Base-by-base conservation (phyloP, 1,140 invertebrate genomes). In the Drosophila parabipectinata region DNA sequence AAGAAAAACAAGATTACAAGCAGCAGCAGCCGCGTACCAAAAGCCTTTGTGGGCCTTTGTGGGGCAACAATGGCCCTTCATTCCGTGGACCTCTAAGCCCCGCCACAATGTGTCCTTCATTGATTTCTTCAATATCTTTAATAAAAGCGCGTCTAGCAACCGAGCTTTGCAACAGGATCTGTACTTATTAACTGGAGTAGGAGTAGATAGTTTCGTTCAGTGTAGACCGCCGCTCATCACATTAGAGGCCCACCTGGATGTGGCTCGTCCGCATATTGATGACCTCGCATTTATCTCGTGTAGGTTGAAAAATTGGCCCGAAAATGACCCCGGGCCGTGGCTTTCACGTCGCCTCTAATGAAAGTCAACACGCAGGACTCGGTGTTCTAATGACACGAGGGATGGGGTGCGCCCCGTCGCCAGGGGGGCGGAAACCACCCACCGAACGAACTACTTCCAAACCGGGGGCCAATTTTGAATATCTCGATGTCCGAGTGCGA, bases 311-410 rank as follows among this genome's bases (percentile, higher is more conserved):
- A 79, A 60, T 74, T 41, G 44, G 63, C 53, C 45, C 66, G 34
- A 47, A 61, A 73, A 57, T 69, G 51, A 73, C 55, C 67, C 48
- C 39, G 54, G 48, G 54, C 51, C 45, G 30, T 60, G 60, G 52
- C 48, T 24, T 60, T 51, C 14, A 45, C 15, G 15, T 45, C 41
- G 56, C 44, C 15, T 54, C 53, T 77, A 77, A 77, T 77, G 75
- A 77, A 77, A 77, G 75, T 77, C 75, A 77, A 77, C 75, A 77
- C 73, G 73, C 75, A 77, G 73, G 56, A 45, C 63, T 28, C 28
- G 26, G 24, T 2, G 26, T 14, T 39, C 15, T 69, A 71, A 69
- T 71, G 67, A 69, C 56, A 18, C 26, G 21, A 4, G 12, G 30
- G 30, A 21, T 30, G 10, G 15, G 55, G 21, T 18, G 21, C 21